Evolutionary conservation across 2,113 vertebrate species (phyloP).

Genomic region (Nothobranchius kuhntae): DNA sequence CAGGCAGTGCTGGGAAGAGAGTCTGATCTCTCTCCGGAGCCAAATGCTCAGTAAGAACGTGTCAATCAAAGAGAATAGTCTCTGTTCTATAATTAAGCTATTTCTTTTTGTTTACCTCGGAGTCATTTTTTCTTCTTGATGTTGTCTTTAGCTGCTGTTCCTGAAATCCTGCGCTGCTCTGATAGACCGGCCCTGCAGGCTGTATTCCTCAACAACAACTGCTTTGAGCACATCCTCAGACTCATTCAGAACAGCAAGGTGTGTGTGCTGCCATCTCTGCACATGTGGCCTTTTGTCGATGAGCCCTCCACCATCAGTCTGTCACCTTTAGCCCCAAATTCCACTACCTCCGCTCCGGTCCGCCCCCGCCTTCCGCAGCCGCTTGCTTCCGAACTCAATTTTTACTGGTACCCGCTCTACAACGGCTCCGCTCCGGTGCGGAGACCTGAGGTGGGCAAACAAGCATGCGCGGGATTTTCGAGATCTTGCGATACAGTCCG

Average conservation of each 20-base stretch:
- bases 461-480: too few relatives aligned
- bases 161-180: conserved; percentile 89
- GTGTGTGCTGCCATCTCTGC: conserved; percentile 8
- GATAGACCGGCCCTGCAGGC: conserved; percentile 93
- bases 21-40: conserved; percentile 82
- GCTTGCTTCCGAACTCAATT: too few relatives aligned
- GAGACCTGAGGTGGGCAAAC: too few relatives aligned
- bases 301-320: conserved; percentile 10
- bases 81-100: too few relatives aligned
- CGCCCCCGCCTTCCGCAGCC: too few relatives aligned
- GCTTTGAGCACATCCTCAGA: conserved; percentile 95
- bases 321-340: conserved; percentile 2
- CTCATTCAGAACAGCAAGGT: conserved; percentile 98
- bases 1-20: conserved; percentile 78
- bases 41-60: conserved; percentile 89
- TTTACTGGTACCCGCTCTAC: too few relatives aligned
- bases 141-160: conserved; percentile 83
- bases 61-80: too few relatives aligned
- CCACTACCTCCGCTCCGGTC: too few relatives aligned
- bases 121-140: conserved; percentile 7
- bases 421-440: too few relatives aligned
- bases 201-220: conserved; percentile 97
- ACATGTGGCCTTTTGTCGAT: conserved; percentile 1
- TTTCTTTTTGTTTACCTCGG: neutral
- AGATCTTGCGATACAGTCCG: too few relatives aligned